These are phyloP conservation scores for Idaea aversata DNA, from an alignment of 2,888 invertebrate genomes.

Conservation along the genomic window DNA sequence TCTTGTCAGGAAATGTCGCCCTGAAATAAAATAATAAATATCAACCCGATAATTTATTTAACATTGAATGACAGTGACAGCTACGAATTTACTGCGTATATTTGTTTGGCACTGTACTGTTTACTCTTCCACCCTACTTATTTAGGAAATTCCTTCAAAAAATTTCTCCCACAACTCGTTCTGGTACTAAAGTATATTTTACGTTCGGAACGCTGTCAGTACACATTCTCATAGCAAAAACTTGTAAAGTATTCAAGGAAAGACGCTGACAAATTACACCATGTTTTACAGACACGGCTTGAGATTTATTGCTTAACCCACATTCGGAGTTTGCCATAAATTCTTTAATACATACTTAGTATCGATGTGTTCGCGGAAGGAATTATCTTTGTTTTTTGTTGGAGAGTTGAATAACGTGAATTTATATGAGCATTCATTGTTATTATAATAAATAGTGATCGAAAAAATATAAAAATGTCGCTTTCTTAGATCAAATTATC, in stretches of 20 bases:
- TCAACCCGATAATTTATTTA: too few species aligned
- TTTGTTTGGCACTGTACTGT: not conserved
- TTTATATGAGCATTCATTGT: not conserved
- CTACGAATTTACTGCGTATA: not conserved
- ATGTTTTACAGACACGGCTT: constrained; percentile 47
- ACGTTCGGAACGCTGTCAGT: constrained; percentile 15
- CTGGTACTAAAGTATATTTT: constrained; percentile 1
- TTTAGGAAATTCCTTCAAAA: not conserved
- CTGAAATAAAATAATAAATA: not conserved
- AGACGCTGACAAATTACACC: constrained; percentile 50
- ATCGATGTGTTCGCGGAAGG: not conserved
- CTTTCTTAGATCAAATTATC: not conserved
- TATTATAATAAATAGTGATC: not conserved
- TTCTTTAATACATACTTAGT: constrained; percentile 19
- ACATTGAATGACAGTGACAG: not conserved
- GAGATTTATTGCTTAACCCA: constrained; percentile 45
- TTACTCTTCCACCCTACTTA: not conserved
- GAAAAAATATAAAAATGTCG: not conserved
- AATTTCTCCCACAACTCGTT: not conserved
- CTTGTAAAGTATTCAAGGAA: constrained; percentile 44
- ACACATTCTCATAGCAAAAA: constrained; percentile 36
- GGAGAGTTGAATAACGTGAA: not conserved
- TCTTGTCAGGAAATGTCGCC: too few species aligned
- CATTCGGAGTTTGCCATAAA: constrained; percentile 42
- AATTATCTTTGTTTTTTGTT: not conserved